Base-by-base conservation (phyloP, 2,797 vertebrate genomes). In the Pempheris klunzingeri region DNA sequence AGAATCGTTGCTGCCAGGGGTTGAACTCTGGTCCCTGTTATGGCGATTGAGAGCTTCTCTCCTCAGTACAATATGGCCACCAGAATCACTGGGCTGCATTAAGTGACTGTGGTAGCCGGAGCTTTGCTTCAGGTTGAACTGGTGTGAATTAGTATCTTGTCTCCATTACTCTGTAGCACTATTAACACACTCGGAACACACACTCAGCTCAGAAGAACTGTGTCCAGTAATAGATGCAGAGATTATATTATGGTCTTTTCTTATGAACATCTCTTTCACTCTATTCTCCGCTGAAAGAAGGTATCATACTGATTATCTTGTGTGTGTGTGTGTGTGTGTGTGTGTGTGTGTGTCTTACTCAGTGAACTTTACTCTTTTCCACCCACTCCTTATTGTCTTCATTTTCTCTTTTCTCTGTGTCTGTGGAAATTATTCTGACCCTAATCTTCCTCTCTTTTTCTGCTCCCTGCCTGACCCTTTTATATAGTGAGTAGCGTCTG, bases 371-470 rank as follows among this genome's bases (percentile, higher is more conserved):
- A 69, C 28, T 71, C 4, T 63, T 74, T 78, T 57, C 7, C 49
- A 34, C 24, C 9, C 46, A 44, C 22, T 67, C 67, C 36, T 76
- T 71, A 85, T 84, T 86, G 81, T 87, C 73, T 83, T 68, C 60
- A 70, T 81, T 22, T 81, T 87, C 64, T 84, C 62, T 71, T 71
- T 74, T 88, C 73, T 81, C 39, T 0, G 10, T 17, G 72, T 32
- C 87, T 89, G 86, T 92, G 89, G 57, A 91, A 89, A 91, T 90
- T 73, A 61, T 88, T 88, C 69, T 88, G 91, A 90, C 88, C 86
- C 73, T 90, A 92, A 92, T 90, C 91, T 89, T 55, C 53, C 53
- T 53, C 54, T 69, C 67, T 84, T 65, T 84, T 64, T 83, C 66
- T 67, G 15, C 77, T 72, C 71, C 63, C 63, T 53, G 83, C 66